These are phyloP conservation scores for Machimus atricapillus DNA, from an alignment of 2,888 invertebrate species.

Conservation along the genomic window DNA sequence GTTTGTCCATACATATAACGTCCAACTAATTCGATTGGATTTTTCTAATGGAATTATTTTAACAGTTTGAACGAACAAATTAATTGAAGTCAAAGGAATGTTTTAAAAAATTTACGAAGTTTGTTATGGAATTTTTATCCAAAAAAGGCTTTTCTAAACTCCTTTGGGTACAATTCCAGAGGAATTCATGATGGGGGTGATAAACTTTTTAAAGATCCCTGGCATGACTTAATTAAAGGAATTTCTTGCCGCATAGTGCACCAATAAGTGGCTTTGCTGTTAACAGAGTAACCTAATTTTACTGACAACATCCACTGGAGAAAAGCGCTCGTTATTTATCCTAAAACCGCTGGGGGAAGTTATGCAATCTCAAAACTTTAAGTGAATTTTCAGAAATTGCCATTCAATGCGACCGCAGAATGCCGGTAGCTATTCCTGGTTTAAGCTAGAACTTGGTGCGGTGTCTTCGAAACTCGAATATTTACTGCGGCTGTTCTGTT, in stretches of 20 bases:
- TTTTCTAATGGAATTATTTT: too few species aligned
- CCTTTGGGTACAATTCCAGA: too few species aligned
- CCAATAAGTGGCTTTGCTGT: neutral
- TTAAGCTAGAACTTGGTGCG: neutral
- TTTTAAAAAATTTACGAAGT: too few species aligned
- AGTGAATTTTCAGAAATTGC: neutral
- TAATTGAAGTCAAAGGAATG: too few species aligned
- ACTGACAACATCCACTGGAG: neutral
- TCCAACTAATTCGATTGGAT: too few species aligned
- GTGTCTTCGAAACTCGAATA: neutral
- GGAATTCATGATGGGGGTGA: too few species aligned
- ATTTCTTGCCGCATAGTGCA: neutral
- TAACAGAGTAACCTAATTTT: neutral
- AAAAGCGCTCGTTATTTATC: neutral
- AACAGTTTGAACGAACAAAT: too few species aligned
- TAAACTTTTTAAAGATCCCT: neutral
- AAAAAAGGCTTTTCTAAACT: too few species aligned
- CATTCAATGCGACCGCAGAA: neutral
- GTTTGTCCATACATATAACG: too few species aligned
- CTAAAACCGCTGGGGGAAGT: neutral
- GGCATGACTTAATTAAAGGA: neutral
- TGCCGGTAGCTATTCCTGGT: neutral
- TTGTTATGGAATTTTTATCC: too few species aligned
- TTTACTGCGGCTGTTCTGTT: neutral
- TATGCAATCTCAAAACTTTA: neutral